Conservation (phyloP, 2,113 vertebrate species). For the Salvelinus sp. region DNA sequence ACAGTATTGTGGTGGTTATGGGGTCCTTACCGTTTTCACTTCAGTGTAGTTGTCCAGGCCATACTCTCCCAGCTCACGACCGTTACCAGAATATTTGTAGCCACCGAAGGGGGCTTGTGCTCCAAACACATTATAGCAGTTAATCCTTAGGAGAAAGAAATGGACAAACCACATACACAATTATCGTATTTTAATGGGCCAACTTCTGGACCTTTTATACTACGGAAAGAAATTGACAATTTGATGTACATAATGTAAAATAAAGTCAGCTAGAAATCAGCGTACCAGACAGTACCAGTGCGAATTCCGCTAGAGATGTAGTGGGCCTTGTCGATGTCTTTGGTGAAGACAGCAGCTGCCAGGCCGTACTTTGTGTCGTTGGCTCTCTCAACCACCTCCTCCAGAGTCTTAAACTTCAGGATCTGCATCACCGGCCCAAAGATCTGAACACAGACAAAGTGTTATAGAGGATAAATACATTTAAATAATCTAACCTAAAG, state of each 20-base stretch:
- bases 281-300: slow-evolving; percentile 91
- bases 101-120: slow-evolving; percentile 92
- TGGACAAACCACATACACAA: slow-evolving; percentile 1
- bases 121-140: slow-evolving; percentile 92
- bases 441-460: slow-evolving; percentile 74
- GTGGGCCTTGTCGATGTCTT: slow-evolving; percentile 88
- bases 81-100: slow-evolving; percentile 90
- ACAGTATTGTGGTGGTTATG: neutral
- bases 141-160: slow-evolving; percentile 79
- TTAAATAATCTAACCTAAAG: neutral
- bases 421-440: slow-evolving; percentile 99
- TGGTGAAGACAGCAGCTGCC: slow-evolving; percentile 91
- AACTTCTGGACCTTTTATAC: neutral
- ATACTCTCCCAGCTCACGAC: slow-evolving; percentile 91
- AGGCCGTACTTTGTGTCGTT: slow-evolving; percentile 88
- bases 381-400: slow-evolving; percentile 90
- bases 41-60: slow-evolving; percentile 89
- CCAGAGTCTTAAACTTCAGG: slow-evolving; percentile 88
- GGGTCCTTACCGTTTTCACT: slow-evolving; percentile 87
- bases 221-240: neutral
- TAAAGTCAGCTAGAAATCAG: no score
- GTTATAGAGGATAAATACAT: neutral
- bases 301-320: slow-evolving; percentile 84
- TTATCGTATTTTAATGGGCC: neutral
- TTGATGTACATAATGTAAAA: neutral